These are phyloP conservation scores for Enteromius unitaeniatus DNA, from an alignment of 2,797 vertebrate species.

Conservation along the genomic window DNA sequence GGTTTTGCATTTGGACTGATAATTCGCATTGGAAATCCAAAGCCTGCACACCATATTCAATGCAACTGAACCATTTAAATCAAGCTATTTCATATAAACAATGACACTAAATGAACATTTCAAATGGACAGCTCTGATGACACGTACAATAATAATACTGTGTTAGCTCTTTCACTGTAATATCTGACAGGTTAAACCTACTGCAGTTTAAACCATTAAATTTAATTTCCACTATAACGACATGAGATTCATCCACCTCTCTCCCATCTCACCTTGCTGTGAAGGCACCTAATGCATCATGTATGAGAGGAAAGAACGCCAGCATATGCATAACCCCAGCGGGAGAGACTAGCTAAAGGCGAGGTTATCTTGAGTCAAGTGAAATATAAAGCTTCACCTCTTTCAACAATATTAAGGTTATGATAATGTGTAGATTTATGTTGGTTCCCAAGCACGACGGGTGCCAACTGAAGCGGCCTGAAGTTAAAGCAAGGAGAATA, in stretches of 20 bases:
- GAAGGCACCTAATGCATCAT: conserved; percentile 50
- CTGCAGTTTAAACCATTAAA: conserved; percentile 35
- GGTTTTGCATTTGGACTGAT: neutral
- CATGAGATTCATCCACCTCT: conserved; percentile 9
- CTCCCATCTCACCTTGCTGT: conserved; percentile 45
- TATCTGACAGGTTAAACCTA: conserved; percentile 26
- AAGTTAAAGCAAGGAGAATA: conserved; percentile 40
- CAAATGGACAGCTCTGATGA: neutral
- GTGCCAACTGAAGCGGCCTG: neutral
- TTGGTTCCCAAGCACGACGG: neutral
- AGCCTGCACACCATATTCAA: neutral
- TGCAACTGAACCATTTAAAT: neutral
- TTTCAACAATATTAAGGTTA: conserved; percentile 40
- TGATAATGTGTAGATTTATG: conserved; percentile 36
- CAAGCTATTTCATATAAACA: too few relatives aligned
- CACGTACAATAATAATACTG: neutral
- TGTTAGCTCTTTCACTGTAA: neutral
- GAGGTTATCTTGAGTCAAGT: conserved; percentile 32
- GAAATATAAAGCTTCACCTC: conserved; percentile 40
- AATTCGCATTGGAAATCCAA: neutral
- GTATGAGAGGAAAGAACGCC: conserved; percentile 43
- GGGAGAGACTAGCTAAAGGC: conserved; percentile 39
- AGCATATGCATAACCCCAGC: conserved; percentile 20
- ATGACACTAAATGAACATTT: neutral
- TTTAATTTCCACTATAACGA: conserved; percentile 39